Evolutionary conservation across 1,140 invertebrate species (phyloP).

Genomic region (Chlorops oryzae): DNA sequence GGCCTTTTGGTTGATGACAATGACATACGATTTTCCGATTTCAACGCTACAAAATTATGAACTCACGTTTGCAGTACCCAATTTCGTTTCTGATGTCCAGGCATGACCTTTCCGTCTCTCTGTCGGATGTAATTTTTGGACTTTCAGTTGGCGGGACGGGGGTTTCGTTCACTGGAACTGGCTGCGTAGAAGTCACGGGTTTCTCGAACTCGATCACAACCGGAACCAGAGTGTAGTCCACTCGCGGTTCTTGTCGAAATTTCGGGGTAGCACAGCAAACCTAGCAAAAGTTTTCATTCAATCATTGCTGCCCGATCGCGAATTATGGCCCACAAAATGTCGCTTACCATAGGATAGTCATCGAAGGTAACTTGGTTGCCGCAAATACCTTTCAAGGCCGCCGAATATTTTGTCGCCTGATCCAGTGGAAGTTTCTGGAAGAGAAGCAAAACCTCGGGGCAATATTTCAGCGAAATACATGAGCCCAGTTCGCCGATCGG

Average conservation of each 20-base stretch:
- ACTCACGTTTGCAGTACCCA: conserved; percentile 15
- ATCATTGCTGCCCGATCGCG: neutral
- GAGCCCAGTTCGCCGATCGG: conserved; percentile 11
- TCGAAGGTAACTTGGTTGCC: conserved; percentile 9
- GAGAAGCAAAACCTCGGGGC: conserved; percentile 14
- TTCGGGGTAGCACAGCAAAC: conserved; percentile 6
- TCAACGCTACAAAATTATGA: neutral
- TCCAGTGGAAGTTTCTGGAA: conserved; percentile 8
- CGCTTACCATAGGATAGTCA: conserved; percentile 18
- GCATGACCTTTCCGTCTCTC: neutral
- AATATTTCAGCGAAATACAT: conserved; percentile 17
- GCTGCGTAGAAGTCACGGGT: neutral
- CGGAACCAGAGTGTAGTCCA: neutral
- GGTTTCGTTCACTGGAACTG: too few relatives aligned
- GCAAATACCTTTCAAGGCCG: conserved; percentile 7
- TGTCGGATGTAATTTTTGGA: neutral
- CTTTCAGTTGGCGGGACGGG: neutral
- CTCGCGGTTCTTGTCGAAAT: neutral
- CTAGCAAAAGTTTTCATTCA: neutral
- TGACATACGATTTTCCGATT: too few relatives aligned
- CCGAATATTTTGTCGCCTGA: conserved; percentile 12
- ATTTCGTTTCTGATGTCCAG: neutral
- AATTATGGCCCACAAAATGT: too few relatives aligned
- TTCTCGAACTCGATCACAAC: neutral
- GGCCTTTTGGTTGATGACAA: too few relatives aligned